Percentiles rank a stretch among this genome's conserved stretches.
Evolutionary conservation across 2,113 vertebrate species (phyloP).

Genomic region (Petaurus breviceps): DNA sequence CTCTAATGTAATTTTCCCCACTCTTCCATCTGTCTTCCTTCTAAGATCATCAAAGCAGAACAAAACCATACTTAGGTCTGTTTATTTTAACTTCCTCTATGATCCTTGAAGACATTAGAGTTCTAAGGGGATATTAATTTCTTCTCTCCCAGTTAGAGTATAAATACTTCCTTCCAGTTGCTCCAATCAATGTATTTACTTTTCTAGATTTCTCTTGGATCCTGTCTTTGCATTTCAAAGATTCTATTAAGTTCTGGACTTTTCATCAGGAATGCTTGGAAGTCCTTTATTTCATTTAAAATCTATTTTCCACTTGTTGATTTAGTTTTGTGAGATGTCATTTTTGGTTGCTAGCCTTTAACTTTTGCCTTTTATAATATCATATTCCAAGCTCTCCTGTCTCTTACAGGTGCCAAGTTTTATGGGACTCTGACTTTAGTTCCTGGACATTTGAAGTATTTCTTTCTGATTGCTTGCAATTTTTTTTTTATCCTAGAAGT

Average conservation of each 20-base stretch:
- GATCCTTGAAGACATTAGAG: not conserved
- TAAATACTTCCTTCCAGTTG: not conserved
- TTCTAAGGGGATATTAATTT: not conserved
- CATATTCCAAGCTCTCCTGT: not conserved
- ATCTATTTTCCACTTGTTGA: not conserved
- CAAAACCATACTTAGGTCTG: too few relatives aligned
- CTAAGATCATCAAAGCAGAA: too few relatives aligned
- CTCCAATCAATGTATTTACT: not conserved
- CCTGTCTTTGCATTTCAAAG: not conserved
- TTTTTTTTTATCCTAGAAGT: not conserved
- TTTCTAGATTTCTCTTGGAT: not conserved
- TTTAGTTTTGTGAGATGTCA: not conserved
- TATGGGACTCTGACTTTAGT: not conserved
- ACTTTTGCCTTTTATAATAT: not conserved
- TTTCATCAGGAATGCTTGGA: not conserved
- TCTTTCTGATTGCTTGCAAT: too few relatives aligned
- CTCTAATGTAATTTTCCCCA: too few relatives aligned
- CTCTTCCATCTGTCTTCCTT: not conserved
- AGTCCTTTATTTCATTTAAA: not conserved
- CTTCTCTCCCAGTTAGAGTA: not conserved
- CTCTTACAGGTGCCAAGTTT: not conserved
- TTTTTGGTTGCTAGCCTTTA: not conserved
- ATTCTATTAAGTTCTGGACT: not conserved
- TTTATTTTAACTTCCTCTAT: not conserved
- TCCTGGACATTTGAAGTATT: not conserved